These are phyloP conservation scores for Leucophenga varia DNA, from an alignment of 1,140 invertebrate species.

Conservation along the genomic window DNA sequence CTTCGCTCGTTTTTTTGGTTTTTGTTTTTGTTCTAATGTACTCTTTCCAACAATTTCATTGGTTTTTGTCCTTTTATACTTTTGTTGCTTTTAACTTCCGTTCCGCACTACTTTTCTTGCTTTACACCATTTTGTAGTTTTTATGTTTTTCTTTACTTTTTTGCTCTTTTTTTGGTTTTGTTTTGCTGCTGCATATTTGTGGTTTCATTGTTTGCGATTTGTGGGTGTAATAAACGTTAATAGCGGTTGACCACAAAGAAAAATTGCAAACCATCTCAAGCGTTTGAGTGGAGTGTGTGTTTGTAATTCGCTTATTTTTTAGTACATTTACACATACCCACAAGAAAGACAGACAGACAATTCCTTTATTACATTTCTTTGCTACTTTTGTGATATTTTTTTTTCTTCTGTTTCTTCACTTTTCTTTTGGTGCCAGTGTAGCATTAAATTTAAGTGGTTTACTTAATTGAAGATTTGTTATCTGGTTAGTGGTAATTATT, in stretches of 20 bases:
- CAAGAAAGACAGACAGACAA: no score
- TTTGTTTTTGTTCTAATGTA: constrained; percentile 25
- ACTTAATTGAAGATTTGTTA: constrained; percentile 49
- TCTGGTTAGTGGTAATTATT: constrained; percentile 46
- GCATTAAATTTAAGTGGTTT: constrained; percentile 40
- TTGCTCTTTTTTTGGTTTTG: constrained; percentile 25
- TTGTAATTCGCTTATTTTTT: constrained; percentile 31
- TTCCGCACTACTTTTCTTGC: no score
- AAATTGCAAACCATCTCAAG: no score
- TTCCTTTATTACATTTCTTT: constrained; percentile 17
- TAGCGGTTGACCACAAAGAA: constrained; percentile 50
- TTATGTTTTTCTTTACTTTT: constrained; percentile 11
- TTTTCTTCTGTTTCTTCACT: constrained; percentile 1
- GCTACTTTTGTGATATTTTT: constrained; percentile 27
- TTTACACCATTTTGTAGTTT: no score
- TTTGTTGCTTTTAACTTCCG: no score
- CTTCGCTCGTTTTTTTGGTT: constrained; percentile 27
- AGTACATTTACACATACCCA: constrained; percentile 9
- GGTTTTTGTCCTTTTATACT: constrained; percentile 6
- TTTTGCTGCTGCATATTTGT: constrained; percentile 30
- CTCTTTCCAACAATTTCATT: no score
- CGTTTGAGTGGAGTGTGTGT: no score
- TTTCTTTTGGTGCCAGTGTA: constrained; percentile 1
- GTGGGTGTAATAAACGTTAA: constrained; percentile 52
- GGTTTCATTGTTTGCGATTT: constrained; percentile 26